phyloP scores from a whole-genome alignment of 2,888 invertebrate genomes.

The Cybosia mesomella region DNA sequence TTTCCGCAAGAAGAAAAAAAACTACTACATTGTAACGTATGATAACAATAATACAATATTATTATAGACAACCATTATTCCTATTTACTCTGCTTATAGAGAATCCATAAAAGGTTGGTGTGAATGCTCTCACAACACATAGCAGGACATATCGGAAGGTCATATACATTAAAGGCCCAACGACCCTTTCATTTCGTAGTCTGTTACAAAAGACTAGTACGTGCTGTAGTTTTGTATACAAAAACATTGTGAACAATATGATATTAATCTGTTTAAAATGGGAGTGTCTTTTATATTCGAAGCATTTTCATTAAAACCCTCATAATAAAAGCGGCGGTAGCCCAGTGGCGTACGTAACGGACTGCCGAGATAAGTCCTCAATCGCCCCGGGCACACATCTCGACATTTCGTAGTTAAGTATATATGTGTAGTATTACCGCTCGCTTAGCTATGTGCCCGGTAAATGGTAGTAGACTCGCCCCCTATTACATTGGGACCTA shows the following conservation, averaged over 20 bases:
- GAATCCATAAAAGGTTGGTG: neutral
- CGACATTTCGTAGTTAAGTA: too few relatives aligned
- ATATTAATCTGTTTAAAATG: neutral
- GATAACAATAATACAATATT: neutral
- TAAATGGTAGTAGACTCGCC: too few relatives aligned
- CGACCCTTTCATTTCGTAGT: conserved; percentile 5
- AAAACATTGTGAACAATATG: neutral
- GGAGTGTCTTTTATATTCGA: neutral
- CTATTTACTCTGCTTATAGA: neutral
- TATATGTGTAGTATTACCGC: too few relatives aligned
- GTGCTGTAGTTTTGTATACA: conserved; percentile 6
- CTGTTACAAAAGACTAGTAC: neutral
- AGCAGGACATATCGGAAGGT: conserved; percentile 4
- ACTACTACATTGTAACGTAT: too few relatives aligned
- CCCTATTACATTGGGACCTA: too few relatives aligned
- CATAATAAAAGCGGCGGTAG: too few relatives aligned
- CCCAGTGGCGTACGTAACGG: too few relatives aligned
- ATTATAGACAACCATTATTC: neutral
- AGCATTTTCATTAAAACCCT: too few relatives aligned
- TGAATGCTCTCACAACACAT: neutral
- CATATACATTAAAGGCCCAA: neutral
- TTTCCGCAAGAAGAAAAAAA: too few relatives aligned
- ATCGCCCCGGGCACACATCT: too few relatives aligned
- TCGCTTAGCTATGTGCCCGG: too few relatives aligned
- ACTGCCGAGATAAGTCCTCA: too few relatives aligned